These are phyloP conservation scores for Cossypha dichroa DNA, from an alignment of 2,797 vertebrate genomes.

Conservation along the genomic window DNA sequence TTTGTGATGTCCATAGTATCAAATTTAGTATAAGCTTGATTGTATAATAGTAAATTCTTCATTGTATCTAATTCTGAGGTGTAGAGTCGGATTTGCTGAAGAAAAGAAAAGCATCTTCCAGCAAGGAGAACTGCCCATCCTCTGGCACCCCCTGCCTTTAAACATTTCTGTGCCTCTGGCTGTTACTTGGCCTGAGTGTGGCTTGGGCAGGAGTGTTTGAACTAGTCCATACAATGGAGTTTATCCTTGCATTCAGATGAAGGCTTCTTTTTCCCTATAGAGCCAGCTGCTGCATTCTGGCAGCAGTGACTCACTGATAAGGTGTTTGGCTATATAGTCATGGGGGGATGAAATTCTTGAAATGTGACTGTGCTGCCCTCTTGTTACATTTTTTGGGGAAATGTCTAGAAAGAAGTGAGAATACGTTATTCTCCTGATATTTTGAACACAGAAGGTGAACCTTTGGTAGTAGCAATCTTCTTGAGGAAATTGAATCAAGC, in stretches of 20 bases:
- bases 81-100: background rate
- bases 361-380: background rate
- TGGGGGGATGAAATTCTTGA: background rate
- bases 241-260: background rate
- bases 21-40: background rate
- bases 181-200: background rate
- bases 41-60: background rate
- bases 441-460: background rate
- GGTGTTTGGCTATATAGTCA: background rate
- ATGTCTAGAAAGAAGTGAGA: background rate
- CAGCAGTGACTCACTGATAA: background rate
- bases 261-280: rapidly evolving
- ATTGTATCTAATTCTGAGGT: background rate
- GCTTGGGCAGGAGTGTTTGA: background rate
- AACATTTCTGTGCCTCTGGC: background rate
- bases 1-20: background rate
- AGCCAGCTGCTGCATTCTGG: background rate
- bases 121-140: background rate
- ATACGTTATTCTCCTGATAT: background rate
- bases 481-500: background rate
- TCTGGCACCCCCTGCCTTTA: background rate
- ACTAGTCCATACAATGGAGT: background rate
- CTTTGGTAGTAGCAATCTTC: background rate
- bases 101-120: background rate
- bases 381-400: background rate